A percentile compares a stretch with the other conserved stretches of the same genome.
Conservation (phyloP, 2,113 vertebrate species). For the Callospermophilus lateralis region DNA sequence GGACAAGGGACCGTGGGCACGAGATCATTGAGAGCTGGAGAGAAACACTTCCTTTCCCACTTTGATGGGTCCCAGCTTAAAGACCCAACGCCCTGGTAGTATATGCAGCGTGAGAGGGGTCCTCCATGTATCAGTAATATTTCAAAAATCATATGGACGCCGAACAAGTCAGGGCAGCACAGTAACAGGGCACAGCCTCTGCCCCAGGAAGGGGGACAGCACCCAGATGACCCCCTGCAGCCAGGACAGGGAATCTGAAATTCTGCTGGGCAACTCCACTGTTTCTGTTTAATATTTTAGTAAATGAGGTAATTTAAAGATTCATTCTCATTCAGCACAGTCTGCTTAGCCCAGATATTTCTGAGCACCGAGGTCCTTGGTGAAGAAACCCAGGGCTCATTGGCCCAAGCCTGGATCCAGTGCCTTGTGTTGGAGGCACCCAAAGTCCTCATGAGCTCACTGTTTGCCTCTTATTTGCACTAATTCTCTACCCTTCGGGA, state of each 20-base stretch:
- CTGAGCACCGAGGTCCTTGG: background rate
- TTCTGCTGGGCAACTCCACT: background rate
- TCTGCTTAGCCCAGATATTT: background rate
- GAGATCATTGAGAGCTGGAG: background rate
- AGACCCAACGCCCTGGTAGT: background rate
- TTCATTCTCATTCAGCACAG: background rate
- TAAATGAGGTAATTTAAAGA: background rate
- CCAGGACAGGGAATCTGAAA: background rate
- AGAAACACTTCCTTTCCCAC: background rate
- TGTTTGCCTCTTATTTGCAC: background rate
- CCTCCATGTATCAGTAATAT: background rate
- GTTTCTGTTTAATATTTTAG: background rate
- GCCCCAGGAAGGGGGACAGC: fast-evolving
- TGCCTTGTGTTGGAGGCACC: background rate
- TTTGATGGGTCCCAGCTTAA: background rate
- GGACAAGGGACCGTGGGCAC: background rate
- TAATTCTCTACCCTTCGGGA: background rate
- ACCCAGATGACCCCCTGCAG: background rate
- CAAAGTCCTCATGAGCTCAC: background rate
- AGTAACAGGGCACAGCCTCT: background rate
- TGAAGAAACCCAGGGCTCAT: background rate
- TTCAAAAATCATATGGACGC: background rate
- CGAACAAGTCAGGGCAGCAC: background rate
- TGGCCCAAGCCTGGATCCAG: background rate
- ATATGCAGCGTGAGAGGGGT: background rate